phyloP scores from a whole-genome alignment of 2,888 invertebrate species.

The Amphiduros pacificus region DNA sequence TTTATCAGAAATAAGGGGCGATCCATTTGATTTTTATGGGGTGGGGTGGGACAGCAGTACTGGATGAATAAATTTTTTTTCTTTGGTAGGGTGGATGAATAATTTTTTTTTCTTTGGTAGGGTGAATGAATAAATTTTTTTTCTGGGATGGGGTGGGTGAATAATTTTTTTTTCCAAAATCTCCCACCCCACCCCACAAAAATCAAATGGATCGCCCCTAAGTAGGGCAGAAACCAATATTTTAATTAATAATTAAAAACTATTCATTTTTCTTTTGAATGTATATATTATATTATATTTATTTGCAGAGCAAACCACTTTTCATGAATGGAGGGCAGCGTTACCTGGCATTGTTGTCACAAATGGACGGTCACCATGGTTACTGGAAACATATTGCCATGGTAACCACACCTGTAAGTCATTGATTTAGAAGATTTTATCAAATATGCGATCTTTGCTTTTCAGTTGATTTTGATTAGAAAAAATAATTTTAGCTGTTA shows the following conservation, averaged over 20 bases:
- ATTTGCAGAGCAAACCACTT: constrained; percentile 22
- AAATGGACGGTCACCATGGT: constrained; percentile 46
- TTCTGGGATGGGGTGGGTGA: no score
- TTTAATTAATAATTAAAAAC: neutral
- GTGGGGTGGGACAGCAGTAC: no score
- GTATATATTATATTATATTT: no score
- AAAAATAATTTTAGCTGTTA: no score
- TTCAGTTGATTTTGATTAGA: no score
- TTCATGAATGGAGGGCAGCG: constrained; percentile 27
- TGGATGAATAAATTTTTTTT: no score
- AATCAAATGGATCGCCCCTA: neutral
- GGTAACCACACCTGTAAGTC: constrained; percentile 46
- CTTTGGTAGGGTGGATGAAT: no score
- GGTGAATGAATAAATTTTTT: no score
- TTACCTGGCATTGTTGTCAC: constrained; percentile 57
- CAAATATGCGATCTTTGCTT: no score
- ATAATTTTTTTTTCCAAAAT: no score
- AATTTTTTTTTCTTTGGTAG: no score
- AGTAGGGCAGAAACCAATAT: neutral
- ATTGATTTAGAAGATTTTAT: no score
- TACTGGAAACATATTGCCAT: constrained; percentile 59
- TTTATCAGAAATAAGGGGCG: neutral
- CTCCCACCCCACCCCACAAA: neutral
- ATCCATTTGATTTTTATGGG: neutral
- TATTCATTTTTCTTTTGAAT: neutral